phyloP scores from a whole-genome alignment of 1,140 invertebrate species.

The Heliothis virescens region DNA sequence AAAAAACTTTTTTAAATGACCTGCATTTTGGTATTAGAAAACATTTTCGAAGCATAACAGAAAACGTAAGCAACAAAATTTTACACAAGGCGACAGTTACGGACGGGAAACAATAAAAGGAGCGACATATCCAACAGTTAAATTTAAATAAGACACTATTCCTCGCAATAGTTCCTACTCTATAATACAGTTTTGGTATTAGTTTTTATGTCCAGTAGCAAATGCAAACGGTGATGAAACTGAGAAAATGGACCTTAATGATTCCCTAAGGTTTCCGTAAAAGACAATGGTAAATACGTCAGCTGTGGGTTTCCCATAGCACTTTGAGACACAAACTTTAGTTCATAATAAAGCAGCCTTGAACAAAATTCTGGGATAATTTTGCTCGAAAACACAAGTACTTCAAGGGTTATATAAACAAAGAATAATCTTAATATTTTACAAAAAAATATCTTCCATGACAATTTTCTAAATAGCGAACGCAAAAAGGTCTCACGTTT shows the following conservation, averaged over 20 bases:
- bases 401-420: background rate
- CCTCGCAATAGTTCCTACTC: background rate
- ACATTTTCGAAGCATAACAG: slow-evolving; percentile 7
- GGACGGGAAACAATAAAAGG: slow-evolving; percentile 42
- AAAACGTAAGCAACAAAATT: slow-evolving; percentile 32
- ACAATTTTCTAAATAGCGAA: background rate
- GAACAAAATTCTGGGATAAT: background rate
- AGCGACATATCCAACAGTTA: slow-evolving; percentile 24
- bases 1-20: too few relatives aligned
- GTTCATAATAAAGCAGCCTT: too few relatives aligned
- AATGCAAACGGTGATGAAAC: background rate
- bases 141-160: slow-evolving; percentile 43
- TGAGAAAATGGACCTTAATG: background rate
- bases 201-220: background rate
- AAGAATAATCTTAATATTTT: background rate
- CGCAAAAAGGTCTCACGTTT: slow-evolving; percentile 1
- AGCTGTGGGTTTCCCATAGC: too few relatives aligned
- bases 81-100: slow-evolving; percentile 40
- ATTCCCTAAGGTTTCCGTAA: too few relatives aligned
- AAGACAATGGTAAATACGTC: too few relatives aligned
- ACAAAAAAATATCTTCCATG: background rate
- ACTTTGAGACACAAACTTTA: too few relatives aligned
- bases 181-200: background rate
- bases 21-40: slow-evolving; percentile 3
- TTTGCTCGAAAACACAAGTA: background rate